Conservation (phyloP, 2,797 vertebrate genomes). For the Rhabdophis nuchalis region DNA sequence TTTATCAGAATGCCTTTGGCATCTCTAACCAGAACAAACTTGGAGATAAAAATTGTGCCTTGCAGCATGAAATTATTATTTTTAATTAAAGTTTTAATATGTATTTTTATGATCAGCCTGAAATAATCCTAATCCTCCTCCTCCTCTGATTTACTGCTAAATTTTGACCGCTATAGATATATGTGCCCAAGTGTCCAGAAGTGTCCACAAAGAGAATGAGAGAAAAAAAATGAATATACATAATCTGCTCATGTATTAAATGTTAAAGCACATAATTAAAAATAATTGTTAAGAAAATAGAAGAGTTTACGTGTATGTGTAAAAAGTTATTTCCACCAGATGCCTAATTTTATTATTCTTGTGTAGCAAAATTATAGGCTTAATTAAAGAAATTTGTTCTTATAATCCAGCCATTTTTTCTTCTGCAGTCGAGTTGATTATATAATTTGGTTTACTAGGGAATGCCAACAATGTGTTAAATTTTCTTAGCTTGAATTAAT, state of each 20-base stretch:
- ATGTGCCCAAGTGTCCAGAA: neutral
- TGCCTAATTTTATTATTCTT: conserved; percentile 48
- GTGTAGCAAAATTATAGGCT: conserved; percentile 51
- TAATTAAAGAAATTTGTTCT: conserved; percentile 49
- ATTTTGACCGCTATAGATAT: neutral
- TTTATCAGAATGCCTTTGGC: neutral
- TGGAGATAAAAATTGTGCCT: neutral
- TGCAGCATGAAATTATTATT: neutral
- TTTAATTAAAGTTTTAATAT: neutral
- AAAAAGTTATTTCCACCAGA: conserved; percentile 32
- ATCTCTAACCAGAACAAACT: neutral
- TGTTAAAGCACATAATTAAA: neutral
- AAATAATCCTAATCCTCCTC: neutral
- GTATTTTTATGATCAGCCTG: neutral
- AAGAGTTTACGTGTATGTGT: neutral
- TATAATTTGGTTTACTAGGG: conserved; percentile 49
- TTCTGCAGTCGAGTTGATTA: conserved; percentile 27
- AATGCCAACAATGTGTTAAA: conserved; percentile 50
- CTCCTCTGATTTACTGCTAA: neutral
- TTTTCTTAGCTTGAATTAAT: conserved; percentile 47
- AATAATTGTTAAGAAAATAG: neutral
- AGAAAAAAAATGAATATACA: neutral
- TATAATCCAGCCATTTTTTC: conserved; percentile 45
- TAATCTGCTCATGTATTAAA: neutral
- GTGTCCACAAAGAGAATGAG: neutral